Percentiles rank a stretch among this genome's conserved stretches.
These are phyloP conservation scores for Baronia brevicornis DNA, from an alignment of 2,888 invertebrate genomes.

Conservation along the genomic window DNA sequence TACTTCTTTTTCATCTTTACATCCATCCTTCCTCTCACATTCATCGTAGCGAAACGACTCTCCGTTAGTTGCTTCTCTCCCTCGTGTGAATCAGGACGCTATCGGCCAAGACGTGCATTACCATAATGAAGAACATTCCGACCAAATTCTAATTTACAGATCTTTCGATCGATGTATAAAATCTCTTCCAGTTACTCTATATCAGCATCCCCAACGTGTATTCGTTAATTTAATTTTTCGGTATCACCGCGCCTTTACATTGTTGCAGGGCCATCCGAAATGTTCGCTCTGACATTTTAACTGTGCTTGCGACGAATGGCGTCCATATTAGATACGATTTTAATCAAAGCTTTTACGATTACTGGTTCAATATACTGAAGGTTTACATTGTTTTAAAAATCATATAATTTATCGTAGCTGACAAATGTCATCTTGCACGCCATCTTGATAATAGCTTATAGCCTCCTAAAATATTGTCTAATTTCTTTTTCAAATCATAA, in stretches of 20 bases:
- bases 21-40: too few species aligned
- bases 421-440: conserved; percentile 9
- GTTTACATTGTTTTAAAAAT: conserved; percentile 3
- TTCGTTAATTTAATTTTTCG: conserved; percentile 61
- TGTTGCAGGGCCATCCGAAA: conserved; percentile 45
- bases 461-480: too few species aligned
- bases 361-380: conserved; percentile 8
- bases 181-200: conserved; percentile 20
- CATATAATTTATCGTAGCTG: conserved; percentile 11
- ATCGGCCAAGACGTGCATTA: too few species aligned
- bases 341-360: conserved; percentile 29
- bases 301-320: conserved; percentile 43
- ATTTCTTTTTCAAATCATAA: too few species aligned
- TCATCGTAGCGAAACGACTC: too few species aligned
- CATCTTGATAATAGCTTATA: too few species aligned
- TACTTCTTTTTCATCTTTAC: too few species aligned
- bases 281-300: conserved; percentile 46
- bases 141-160: too few species aligned
- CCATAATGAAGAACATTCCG: too few species aligned
- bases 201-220: conserved; percentile 22
- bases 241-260: conserved; percentile 35
- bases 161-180: too few species aligned
- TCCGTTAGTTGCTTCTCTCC: too few species aligned
- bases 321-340: conserved; percentile 32
- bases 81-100: too few species aligned